These are phyloP conservation scores for Tetraneura akinire DNA, from an alignment of 1,140 invertebrate species.

Conservation along the genomic window DNA sequence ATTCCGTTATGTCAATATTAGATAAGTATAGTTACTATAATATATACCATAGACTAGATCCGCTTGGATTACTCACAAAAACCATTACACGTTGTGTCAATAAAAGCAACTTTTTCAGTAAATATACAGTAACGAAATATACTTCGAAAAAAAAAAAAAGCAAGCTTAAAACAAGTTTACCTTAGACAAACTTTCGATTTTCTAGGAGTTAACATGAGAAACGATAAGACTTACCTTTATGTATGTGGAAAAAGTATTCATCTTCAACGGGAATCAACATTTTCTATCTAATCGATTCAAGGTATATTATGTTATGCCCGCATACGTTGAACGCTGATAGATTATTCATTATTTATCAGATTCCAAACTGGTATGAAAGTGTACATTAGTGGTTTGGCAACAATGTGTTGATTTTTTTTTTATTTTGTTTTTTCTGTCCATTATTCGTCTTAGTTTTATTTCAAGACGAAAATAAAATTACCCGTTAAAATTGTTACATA, in stretches of 20 bases:
- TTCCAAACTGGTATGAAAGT: too few species aligned
- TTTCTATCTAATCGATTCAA: not conserved
- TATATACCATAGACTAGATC: not conserved
- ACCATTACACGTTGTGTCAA: slow-evolving; percentile 23
- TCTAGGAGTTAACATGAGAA: not conserved
- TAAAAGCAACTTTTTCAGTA: slow-evolving; percentile 1
- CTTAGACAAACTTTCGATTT: not conserved
- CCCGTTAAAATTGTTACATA: too few species aligned
- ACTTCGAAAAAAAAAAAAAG: too few species aligned
- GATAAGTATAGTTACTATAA: too few species aligned
- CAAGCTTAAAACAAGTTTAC: slow-evolving; percentile 30
- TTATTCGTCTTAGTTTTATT: too few species aligned
- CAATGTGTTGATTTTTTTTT: too few species aligned
- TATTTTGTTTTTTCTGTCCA: too few species aligned
- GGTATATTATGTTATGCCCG: too few species aligned
- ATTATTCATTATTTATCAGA: not conserved
- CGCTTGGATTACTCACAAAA: not conserved
- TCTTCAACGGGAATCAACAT: too few species aligned
- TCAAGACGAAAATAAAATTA: too few species aligned
- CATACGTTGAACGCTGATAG: not conserved
- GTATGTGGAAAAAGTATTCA: not conserved
- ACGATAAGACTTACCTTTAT: not conserved
- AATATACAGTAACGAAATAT: not conserved
- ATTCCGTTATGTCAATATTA: slow-evolving; percentile 1
- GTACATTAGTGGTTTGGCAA: too few species aligned